Evolutionary conservation across 2,113 vertebrate species (phyloP).

Genomic region (Thunnus maccoyii): DNA sequence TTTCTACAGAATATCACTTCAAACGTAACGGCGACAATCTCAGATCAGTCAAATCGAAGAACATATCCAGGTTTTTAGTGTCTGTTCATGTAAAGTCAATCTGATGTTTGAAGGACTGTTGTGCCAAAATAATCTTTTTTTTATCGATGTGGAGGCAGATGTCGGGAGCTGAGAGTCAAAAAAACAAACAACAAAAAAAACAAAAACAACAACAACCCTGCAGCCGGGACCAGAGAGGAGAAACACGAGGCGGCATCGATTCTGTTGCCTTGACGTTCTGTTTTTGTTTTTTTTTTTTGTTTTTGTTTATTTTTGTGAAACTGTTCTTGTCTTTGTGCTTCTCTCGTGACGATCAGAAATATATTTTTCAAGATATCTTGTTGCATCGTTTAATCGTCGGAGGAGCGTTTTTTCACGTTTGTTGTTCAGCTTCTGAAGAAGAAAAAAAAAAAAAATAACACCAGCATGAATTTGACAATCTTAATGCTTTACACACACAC

Average conservation of each 20-base stretch:
- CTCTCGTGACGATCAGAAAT: slow-evolving; percentile 46
- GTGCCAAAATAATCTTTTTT: slow-evolving; percentile 65
- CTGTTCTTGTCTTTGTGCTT: slow-evolving; percentile 32
- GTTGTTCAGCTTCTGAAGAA: neutral
- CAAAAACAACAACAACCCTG: neutral
- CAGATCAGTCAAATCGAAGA: slow-evolving; percentile 57
- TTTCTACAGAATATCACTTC: slow-evolving; percentile 84
- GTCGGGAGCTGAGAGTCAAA: neutral
- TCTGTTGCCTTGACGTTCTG: slow-evolving; percentile 39
- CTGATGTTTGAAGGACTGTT: slow-evolving; percentile 56
- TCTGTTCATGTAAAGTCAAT: slow-evolving; percentile 40
- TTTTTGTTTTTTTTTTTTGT: no score
- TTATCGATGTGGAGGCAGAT: slow-evolving; percentile 14
- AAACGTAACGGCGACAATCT: slow-evolving; percentile 84
- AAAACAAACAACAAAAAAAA: no score
- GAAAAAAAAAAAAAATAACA: slow-evolving; percentile 17
- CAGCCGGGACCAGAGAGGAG: slow-evolving; percentile 30
- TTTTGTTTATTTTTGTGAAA: neutral
- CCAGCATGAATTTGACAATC: slow-evolving; percentile 71
- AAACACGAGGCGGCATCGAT: slow-evolving; percentile 8
- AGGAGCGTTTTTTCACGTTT: neutral
- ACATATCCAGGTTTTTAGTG: slow-evolving; percentile 66
- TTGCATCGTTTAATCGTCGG: neutral
- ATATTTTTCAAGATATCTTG: slow-evolving; percentile 34
- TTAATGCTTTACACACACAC: neutral